A percentile compares a stretch with the other conserved stretches of the same genome.
Evolutionary conservation across 2,113 vertebrate species (phyloP).

Genomic region (Trichechus manatus): DNA sequence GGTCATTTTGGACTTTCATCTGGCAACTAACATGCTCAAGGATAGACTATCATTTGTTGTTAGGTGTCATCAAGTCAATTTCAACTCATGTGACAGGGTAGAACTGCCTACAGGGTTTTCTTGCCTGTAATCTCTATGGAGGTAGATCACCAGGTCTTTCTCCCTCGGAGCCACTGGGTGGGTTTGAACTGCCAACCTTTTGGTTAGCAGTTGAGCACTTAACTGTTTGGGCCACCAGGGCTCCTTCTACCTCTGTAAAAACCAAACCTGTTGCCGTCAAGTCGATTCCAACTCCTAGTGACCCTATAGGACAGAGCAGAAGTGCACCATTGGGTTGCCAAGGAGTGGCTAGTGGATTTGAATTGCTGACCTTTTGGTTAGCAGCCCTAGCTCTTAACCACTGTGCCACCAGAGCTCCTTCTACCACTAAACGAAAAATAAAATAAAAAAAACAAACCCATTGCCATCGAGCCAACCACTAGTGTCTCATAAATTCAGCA

Average conservation of each 20-base stretch:
- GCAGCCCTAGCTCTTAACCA: too few species aligned
- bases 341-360: too few species aligned
- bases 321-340: too few species aligned
- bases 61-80: not conserved
- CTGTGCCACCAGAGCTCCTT: too few species aligned
- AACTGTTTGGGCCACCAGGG: not conserved
- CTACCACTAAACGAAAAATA: too few species aligned
- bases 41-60: not conserved
- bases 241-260: not conserved
- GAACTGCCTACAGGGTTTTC: not conserved
- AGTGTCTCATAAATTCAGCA: not conserved
- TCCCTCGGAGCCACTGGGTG: not conserved
- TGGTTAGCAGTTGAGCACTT: not conserved
- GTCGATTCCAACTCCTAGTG: too few species aligned
- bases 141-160: not conserved
- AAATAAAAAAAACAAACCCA: too few species aligned
- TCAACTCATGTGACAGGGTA: not conserved
- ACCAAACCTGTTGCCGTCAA: too few species aligned
- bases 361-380: too few species aligned
- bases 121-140: not conserved
- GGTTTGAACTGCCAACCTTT: not conserved
- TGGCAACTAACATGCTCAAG: slow-evolving; percentile 38
- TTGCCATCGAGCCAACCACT: too few species aligned
- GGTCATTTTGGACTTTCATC: not conserved
- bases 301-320: too few species aligned